phyloP scores from a whole-genome alignment of 2,113 vertebrate genomes.

The Herpailurus yagouaroundi region DNA sequence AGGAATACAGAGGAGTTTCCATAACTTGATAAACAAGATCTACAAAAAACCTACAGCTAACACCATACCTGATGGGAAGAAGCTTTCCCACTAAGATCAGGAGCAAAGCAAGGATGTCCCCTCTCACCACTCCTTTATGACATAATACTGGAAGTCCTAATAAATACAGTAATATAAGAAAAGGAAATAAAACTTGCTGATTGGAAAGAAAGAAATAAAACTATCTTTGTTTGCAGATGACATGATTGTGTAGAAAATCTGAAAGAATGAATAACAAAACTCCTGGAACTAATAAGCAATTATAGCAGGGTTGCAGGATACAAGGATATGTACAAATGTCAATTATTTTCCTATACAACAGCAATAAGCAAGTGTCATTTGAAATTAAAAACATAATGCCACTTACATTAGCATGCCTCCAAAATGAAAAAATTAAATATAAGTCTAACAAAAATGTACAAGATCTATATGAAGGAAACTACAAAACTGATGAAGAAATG shows the following conservation, averaged over 20 bases:
- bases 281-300: neutral
- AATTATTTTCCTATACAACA: neutral
- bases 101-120: too few species aligned
- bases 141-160: neutral
- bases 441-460: neutral
- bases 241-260: neutral
- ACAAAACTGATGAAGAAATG: neutral
- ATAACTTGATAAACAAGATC: too few species aligned
- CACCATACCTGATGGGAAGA: too few species aligned
- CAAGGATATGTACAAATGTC: neutral
- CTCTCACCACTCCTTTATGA: too few species aligned
- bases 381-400: neutral
- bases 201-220: neutral
- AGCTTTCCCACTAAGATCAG: too few species aligned
- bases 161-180: neutral
- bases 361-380: neutral
- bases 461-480: neutral
- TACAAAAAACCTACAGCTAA: too few species aligned
- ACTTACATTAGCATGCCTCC: neutral
- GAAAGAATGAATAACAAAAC: neutral
- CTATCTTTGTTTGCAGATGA: neutral
- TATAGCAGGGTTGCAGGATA: neutral
- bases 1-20: too few species aligned
- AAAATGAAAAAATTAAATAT: neutral
- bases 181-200: neutral